phyloP scores from a whole-genome alignment of 2,797 vertebrate genomes.

The Limosa lapponica region DNA sequence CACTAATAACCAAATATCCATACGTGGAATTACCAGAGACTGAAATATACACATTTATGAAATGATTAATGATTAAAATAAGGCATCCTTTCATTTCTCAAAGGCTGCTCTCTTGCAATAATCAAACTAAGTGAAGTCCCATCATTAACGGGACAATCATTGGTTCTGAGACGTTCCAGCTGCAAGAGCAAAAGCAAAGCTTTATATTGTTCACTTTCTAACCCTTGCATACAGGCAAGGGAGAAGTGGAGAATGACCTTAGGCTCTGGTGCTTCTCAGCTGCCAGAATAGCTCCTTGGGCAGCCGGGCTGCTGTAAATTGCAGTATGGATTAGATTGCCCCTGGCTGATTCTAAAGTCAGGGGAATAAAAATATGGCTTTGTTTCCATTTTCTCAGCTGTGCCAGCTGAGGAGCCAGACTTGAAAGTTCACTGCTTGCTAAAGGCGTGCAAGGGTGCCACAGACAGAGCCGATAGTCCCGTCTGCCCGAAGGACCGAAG shows the following conservation, averaged over 20 bases:
- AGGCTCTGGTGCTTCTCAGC: slow-evolving; percentile 17
- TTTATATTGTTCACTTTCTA: slow-evolving; percentile 29
- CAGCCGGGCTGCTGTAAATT: slow-evolving; percentile 11
- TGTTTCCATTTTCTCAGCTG: slow-evolving; percentile 46
- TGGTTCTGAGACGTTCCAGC: not conserved
- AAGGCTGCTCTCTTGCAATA: not conserved
- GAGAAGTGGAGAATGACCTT: slow-evolving; percentile 43
- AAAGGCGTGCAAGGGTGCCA: not conserved
- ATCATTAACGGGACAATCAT: not conserved
- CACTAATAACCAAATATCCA: not conserved
- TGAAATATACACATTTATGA: not conserved
- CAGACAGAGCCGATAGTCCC: not conserved
- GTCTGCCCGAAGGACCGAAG: not conserved
- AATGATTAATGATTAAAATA: not conserved
- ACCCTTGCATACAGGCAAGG: not conserved
- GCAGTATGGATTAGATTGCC: slow-evolving; percentile 41
- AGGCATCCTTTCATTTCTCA: not conserved
- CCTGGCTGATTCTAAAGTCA: slow-evolving; percentile 40
- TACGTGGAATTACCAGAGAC: not conserved
- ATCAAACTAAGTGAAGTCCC: not conserved
- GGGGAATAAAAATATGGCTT: slow-evolving; percentile 40
- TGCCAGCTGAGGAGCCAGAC: slow-evolving; percentile 4
- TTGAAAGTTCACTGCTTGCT: slow-evolving; percentile 44
- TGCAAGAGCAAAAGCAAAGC: not conserved
- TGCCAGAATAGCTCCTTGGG: slow-evolving; percentile 27